A percentile compares a stretch with the other conserved stretches of the same genome.
These are phyloP conservation scores for Mystacides longicornis DNA, from an alignment of 2,888 invertebrate species.

Conservation along the genomic window DNA sequence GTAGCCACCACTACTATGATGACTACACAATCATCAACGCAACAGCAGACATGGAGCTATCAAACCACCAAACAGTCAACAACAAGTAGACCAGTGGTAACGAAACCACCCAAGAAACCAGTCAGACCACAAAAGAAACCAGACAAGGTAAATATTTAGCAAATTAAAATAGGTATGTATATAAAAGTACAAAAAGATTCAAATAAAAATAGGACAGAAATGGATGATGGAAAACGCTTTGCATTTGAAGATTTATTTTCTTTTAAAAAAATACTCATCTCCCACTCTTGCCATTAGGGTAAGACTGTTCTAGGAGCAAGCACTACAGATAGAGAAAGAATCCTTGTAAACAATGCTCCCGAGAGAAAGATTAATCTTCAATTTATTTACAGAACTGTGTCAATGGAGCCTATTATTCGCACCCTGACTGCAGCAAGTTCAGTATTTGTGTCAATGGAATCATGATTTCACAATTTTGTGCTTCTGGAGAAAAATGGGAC, in stretches of 20 bases:
- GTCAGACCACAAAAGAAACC: slow-evolving; percentile 26
- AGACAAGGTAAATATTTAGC: slow-evolving; percentile 31
- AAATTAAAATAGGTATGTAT: too few relatives aligned
- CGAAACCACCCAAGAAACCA: not conserved
- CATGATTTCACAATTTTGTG: slow-evolving; percentile 64
- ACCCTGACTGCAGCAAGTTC: slow-evolving; percentile 65
- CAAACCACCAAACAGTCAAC: not conserved
- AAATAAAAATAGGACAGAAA: too few relatives aligned
- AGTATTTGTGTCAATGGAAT: slow-evolving; percentile 70
- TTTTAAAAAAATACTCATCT: too few relatives aligned
- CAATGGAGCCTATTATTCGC: slow-evolving; percentile 69
- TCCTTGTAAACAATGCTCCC: too few relatives aligned
- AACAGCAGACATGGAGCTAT: slow-evolving; percentile 36
- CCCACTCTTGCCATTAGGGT: too few relatives aligned
- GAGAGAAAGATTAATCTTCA: not conserved
- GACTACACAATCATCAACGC: not conserved
- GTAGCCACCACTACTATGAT: too few relatives aligned
- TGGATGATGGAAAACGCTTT: not conserved
- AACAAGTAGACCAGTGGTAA: not conserved
- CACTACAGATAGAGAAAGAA: too few relatives aligned
- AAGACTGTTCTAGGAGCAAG: too few relatives aligned
- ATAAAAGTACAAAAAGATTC: too few relatives aligned
- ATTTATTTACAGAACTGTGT: slow-evolving; percentile 43
- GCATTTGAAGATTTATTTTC: too few relatives aligned
- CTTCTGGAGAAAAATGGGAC: slow-evolving; percentile 70